A percentile compares a stretch with the other conserved stretches of the same genome.
Evolutionary conservation across 2,113 vertebrate genomes (phyloP).

Genomic region (Chionomys nivalis): DNA sequence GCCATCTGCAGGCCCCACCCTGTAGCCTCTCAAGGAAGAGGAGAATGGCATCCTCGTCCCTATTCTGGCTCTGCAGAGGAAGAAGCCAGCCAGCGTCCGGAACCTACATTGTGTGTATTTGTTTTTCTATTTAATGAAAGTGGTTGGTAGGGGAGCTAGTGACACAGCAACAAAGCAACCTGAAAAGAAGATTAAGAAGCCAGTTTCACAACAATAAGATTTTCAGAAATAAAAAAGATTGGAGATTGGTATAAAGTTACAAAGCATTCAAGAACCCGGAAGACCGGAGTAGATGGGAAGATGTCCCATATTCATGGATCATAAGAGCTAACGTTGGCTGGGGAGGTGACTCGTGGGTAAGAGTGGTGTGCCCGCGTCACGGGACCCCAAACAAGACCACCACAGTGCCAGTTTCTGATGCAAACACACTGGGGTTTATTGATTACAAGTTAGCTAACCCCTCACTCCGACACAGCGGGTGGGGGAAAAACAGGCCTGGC

Average conservation of each 20-base stretch:
- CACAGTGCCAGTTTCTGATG: too few species aligned
- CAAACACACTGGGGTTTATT: too few species aligned
- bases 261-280: neutral
- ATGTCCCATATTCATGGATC: neutral
- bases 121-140: neutral
- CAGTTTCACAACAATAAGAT: neutral
- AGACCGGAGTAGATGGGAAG: neutral
- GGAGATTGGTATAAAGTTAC: neutral
- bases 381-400: too few species aligned
- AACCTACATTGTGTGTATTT: neutral
- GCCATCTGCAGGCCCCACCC: accelerated
- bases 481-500: too few species aligned
- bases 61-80: neutral
- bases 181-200: neutral
- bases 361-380: too few species aligned
- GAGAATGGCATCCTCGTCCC: neutral
- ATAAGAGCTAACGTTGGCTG: too few species aligned
- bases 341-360: neutral
- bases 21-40: neutral
- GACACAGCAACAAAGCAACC: neutral
- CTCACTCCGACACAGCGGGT: too few species aligned
- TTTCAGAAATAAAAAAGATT: neutral
- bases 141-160: neutral
- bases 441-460: too few species aligned
- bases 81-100: neutral